Conservation (phyloP, 2,888 invertebrate species). For the Campopleginae sp. region DNA sequence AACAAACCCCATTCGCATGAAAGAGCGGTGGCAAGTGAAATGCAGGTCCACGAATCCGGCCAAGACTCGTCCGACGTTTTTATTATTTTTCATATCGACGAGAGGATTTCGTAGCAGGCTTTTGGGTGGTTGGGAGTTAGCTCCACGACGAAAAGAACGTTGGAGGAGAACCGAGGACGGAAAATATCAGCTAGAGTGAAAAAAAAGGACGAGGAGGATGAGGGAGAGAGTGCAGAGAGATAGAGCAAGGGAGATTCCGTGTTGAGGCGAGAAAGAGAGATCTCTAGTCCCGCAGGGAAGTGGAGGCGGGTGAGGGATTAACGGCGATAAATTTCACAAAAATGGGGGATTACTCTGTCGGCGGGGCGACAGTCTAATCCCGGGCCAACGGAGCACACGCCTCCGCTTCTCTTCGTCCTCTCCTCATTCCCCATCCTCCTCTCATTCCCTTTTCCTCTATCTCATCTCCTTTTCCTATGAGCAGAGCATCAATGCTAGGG, state of each 20-base stretch:
- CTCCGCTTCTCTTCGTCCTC: constrained; percentile 66
- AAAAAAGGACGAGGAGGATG: constrained; percentile 64
- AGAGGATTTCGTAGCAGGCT: constrained; percentile 67
- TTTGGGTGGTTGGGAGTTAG: constrained; percentile 60
- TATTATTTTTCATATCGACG: constrained; percentile 81
- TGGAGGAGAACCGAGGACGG: constrained; percentile 66
- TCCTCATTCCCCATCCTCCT: constrained; percentile 55
- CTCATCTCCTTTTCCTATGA: constrained; percentile 54
- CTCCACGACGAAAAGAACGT: constrained; percentile 59
- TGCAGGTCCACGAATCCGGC: constrained; percentile 54
- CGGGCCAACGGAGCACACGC: constrained; percentile 73
- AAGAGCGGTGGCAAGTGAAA: constrained; percentile 60
- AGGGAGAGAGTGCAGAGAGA: constrained; percentile 62
- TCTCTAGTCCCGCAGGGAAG: constrained; percentile 68
- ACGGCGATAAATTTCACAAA: constrained; percentile 84
- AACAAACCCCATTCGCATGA: constrained; percentile 37
- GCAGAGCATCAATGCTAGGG: constrained; percentile 50
- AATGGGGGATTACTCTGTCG: constrained; percentile 84
- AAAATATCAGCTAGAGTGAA: constrained; percentile 68
- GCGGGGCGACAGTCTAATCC: constrained; percentile 84
- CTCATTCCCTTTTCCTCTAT: constrained; percentile 57
- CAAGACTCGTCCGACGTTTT: constrained; percentile 69
- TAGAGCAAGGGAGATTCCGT: constrained; percentile 67
- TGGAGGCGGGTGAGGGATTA: constrained; percentile 81
- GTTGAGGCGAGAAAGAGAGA: constrained; percentile 69